Evolutionary conservation across 2,113 vertebrate species (phyloP).

Genomic region (Cyanocitta stelleri): DNA sequence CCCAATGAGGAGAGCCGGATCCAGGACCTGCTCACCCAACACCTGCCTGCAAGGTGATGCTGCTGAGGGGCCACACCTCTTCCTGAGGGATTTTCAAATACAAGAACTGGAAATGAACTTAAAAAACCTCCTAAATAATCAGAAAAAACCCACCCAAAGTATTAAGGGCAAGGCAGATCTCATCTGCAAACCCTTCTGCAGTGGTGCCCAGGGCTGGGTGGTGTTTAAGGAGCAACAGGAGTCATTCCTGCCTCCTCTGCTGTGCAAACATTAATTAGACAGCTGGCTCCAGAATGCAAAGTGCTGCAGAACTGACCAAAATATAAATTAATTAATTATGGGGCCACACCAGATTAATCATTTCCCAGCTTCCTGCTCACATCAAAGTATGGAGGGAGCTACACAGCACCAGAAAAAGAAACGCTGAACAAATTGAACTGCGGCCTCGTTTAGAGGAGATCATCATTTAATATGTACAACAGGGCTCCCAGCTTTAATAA

Average conservation of each 20-base stretch:
- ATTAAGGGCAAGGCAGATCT: not conserved
- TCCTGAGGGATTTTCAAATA: not conserved
- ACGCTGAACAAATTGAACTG: constrained; percentile 4
- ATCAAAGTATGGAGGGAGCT: not conserved
- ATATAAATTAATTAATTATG: constrained; percentile 1
- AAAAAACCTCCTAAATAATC: rapidly evolving
- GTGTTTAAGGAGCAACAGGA: not conserved
- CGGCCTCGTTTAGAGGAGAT: not conserved
- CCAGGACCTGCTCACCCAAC: not conserved
- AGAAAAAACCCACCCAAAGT: not conserved
- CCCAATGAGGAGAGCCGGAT: not conserved
- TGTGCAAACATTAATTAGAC: not conserved
- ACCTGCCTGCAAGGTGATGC: not conserved
- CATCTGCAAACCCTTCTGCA: not conserved
- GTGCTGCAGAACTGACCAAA: constrained; percentile 23
- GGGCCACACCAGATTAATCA: not conserved
- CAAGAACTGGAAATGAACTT: not conserved
- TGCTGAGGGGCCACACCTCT: not conserved
- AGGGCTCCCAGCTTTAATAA: not conserved
- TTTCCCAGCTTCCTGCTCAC: not conserved
- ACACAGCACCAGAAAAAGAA: not conserved
- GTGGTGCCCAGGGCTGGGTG: not conserved
- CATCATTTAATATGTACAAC: not conserved
- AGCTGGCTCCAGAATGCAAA: not conserved
- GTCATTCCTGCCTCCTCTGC: not conserved